phyloP scores from a whole-genome alignment of 2,113 vertebrate genomes.

The Vicugna pacos region DNA sequence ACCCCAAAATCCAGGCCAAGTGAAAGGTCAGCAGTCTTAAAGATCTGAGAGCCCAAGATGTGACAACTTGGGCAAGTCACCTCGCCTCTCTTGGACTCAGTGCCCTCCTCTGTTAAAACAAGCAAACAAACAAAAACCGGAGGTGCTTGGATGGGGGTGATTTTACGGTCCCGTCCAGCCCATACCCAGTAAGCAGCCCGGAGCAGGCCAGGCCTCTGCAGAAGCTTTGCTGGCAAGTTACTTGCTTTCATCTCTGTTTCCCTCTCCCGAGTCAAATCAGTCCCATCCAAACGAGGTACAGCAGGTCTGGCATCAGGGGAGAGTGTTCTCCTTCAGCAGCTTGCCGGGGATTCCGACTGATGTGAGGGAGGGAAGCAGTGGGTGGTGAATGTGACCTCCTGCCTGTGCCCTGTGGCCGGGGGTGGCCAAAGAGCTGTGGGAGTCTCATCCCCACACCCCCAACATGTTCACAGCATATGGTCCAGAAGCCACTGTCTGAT shows the following conservation, averaged over 20 bases:
- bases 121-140: not conserved
- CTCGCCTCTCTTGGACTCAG: not conserved
- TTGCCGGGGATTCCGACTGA: not conserved
- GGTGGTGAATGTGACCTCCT: not conserved
- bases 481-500: not conserved
- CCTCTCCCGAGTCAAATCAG: not conserved
- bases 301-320: not conserved
- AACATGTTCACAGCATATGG: not conserved
- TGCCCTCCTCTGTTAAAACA: constrained; percentile 7
- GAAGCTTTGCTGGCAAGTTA: not conserved
- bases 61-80: not conserved
- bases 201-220: not conserved
- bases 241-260: not conserved
- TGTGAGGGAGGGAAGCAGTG: not conserved
- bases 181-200: not conserved
- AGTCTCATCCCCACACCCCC: not conserved
- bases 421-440: not conserved
- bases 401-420: not conserved
- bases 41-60: not conserved
- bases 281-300: not conserved
- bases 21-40: not conserved
- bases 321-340: not conserved
- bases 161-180: not conserved
- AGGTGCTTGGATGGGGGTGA: not conserved
- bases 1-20: not conserved